Base-by-base conservation (phyloP, 2,797 vertebrate species). In the Fistularia tabacaria region DNA sequence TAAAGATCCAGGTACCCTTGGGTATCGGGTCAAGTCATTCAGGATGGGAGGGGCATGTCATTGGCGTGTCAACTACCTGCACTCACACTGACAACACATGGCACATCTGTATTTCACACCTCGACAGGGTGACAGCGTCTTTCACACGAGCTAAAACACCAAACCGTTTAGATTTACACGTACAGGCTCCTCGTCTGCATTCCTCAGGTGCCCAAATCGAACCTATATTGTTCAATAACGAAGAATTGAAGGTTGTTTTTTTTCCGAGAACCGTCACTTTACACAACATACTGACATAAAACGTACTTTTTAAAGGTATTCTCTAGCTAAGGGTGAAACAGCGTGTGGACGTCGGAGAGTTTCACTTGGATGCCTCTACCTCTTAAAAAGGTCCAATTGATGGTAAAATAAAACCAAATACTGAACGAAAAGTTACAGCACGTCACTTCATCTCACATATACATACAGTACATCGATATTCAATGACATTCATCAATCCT, bases 401-500 rank as follows among this genome's bases (percentile, higher is more conserved):
- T 41, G 58, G 45, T 51, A 40, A 43, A 53, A 77, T 75, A 38
- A 62, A 69, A 10, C 4, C 46, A 48, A 8, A 45, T 51, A 77
- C 39, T 40, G 36, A 62, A 55, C 44, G 49, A 62, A 69, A 73
- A 51, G 49, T 62, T 74, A 58, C 12, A 46, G n/a, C 51, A 76
- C 73, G 13, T 56, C 73, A 82, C 77, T 74, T 59, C 69, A 74
- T 49, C 70, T 68, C 65, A 83, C 70, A 47, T 73, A 65, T 44
- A 69, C 43, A 6, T 56, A 82, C 73, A 57, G 53, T 62, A 46
- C 25, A 25, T 25, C 5, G 25, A 76, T 56, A 49, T 54, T 72
- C 73, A 63, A 52, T 50, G 73, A 87, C 82, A 85, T 82, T 83
- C 81, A 85, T 80, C 53, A 43, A 51, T 59, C 68, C 46, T 14